phyloP scores from a whole-genome alignment of 2,797 vertebrate genomes.

The Lacerta viridis region DNA sequence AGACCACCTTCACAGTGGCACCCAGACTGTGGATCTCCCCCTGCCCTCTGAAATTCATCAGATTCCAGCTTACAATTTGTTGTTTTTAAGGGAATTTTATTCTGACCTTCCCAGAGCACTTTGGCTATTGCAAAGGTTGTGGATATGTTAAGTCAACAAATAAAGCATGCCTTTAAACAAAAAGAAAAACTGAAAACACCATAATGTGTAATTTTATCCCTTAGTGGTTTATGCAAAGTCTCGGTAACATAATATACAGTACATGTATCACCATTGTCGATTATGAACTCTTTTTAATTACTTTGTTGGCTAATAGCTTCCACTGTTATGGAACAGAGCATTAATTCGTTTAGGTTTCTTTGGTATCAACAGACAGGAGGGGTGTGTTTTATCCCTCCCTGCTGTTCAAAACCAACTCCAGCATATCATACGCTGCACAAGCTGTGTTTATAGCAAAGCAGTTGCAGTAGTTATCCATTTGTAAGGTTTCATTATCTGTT shows the following conservation, averaged over 20 bases:
- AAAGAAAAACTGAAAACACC: too few species aligned
- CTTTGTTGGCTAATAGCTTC: neutral
- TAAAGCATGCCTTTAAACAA: neutral
- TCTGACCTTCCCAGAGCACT: too few species aligned
- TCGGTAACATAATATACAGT: neutral
- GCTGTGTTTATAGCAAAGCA: constrained; percentile 6
- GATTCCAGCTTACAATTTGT: too few species aligned
- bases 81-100: too few species aligned
- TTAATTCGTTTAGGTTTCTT: neutral
- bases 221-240: too few species aligned
- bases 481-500: neutral
- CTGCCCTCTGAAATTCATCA: too few species aligned
- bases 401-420: neutral
- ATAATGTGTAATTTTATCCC: too few species aligned
- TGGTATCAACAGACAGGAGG: neutral
- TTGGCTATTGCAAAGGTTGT: too few species aligned
- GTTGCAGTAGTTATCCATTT: neutral
- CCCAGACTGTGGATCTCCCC: too few species aligned
- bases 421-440: neutral
- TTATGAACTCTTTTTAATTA: neutral
- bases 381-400: too few species aligned
- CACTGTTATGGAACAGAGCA: neutral
- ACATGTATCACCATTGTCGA: neutral
- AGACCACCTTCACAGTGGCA: too few species aligned
- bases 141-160: too few species aligned